Conservation (phyloP, 1,140 invertebrate genomes). For the Orius insidiosus region DNA sequence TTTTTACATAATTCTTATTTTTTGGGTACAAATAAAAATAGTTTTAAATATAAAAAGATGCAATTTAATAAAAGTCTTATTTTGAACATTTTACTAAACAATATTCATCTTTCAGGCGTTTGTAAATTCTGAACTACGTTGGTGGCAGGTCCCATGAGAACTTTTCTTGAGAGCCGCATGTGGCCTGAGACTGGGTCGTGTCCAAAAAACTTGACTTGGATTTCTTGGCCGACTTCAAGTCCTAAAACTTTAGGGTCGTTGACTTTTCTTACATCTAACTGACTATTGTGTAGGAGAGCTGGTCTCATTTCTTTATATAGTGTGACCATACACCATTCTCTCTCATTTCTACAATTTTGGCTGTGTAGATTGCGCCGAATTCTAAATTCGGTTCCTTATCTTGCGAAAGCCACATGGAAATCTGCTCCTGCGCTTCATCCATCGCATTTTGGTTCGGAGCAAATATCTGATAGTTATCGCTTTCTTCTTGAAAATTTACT, state of each 20-base stretch:
- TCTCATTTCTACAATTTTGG: conserved; percentile 73
- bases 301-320: conserved; percentile 75
- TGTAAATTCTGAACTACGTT: conserved; percentile 17
- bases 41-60: too few species aligned
- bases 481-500: conserved; percentile 49
- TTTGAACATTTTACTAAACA: neutral
- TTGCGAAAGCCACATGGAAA: conserved; percentile 39
- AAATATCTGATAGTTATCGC: conserved; percentile 65
- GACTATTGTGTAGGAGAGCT: conserved; percentile 74
- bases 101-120: neutral
- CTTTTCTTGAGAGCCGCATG: conserved; percentile 81
- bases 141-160: conserved; percentile 37
- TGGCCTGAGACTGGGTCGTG: conserved; percentile 80
- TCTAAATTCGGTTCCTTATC: conserved; percentile 66
- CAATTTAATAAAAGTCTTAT: neutral
- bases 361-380: conserved; percentile 86
- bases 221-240: conserved; percentile 73
- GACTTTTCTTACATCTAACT: conserved; percentile 78
- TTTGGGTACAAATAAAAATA: too few species aligned
- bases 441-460: conserved; percentile 77
- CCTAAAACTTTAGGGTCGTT: conserved; percentile 74
- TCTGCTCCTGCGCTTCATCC: conserved; percentile 73
- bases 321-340: conserved; percentile 84
- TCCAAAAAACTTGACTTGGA: conserved; percentile 94
- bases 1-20: too few species aligned